A percentile compares a stretch with the other conserved stretches of the same genome.
Evolutionary conservation across 2,888 invertebrate species (phyloP).

Genomic region (Ditula angustiorana): DNA sequence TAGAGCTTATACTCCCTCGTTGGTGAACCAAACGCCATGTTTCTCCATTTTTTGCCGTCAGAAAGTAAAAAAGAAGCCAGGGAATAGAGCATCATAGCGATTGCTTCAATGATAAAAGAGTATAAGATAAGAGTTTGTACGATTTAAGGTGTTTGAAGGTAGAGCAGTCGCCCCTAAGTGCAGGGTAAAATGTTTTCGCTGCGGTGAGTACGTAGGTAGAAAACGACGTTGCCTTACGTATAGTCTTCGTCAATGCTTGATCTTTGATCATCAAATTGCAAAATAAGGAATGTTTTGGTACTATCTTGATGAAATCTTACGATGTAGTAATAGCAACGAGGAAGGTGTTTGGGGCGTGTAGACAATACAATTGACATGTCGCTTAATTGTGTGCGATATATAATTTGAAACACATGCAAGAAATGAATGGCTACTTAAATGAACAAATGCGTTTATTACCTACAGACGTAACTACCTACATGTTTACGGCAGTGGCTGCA

Average conservation of each 20-base stretch:
- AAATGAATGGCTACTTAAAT: constrained; percentile 5
- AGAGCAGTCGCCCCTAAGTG: too few species aligned
- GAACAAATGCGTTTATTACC: constrained; percentile 3
- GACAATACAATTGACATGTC: constrained; percentile 74
- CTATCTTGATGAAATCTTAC: constrained; percentile 75
- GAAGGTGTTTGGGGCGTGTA: constrained; percentile 61
- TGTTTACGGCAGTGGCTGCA: not conserved
- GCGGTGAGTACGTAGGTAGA: too few species aligned
- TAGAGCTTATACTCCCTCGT: too few species aligned
- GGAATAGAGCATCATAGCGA: not conserved
- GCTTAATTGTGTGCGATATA: constrained; percentile 56
- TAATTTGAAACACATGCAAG: constrained; percentile 43
- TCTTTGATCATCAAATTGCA: constrained; percentile 69
- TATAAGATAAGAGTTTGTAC: too few species aligned
- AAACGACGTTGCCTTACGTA: too few species aligned
- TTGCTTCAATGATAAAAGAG: too few species aligned
- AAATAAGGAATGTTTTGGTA: constrained; percentile 74
- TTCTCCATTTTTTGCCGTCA: too few species aligned
- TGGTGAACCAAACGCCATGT: too few species aligned
- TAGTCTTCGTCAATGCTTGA: constrained; percentile 27
- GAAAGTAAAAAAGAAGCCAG: too few species aligned
- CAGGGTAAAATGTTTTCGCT: too few species aligned
- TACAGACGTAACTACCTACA: not conserved
- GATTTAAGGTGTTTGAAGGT: too few species aligned
- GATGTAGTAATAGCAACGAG: constrained; percentile 77